Conservation (phyloP, 2,113 vertebrate species). For the Amblyopsis rosae region DNA sequence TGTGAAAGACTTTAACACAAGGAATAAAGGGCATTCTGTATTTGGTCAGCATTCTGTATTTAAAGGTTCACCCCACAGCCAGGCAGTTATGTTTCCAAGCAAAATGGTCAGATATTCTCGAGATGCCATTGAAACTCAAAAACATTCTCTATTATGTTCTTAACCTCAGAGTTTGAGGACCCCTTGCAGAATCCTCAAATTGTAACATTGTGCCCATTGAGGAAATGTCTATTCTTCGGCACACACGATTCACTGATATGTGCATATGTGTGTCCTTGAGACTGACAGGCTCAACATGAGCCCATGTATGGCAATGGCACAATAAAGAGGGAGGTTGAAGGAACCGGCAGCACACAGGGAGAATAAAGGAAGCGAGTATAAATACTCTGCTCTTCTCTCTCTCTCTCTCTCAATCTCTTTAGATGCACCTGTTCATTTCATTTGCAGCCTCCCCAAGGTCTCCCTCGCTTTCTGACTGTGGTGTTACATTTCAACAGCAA, state of each 20-base stretch:
- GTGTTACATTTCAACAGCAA: constrained; percentile 66
- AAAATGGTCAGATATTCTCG: too few species aligned
- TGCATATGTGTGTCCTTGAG: constrained; percentile 43
- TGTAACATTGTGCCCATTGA: too few species aligned
- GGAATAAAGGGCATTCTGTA: too few species aligned
- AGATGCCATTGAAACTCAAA: too few species aligned
- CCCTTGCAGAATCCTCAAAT: too few species aligned
- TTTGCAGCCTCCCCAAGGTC: constrained; percentile 65
- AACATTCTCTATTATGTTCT: too few species aligned
- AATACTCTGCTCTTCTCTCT: constrained; percentile 59
- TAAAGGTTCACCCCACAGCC: too few species aligned
- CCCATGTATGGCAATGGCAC: constrained; percentile 62
- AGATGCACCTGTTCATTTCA: constrained; percentile 65
- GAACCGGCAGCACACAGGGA: constrained; percentile 53
- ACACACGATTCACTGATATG: not conserved
- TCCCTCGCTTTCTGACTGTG: constrained; percentile 52
- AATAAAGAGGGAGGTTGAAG: constrained; percentile 42
- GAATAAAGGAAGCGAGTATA: constrained; percentile 62
- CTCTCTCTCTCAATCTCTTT: constrained; percentile 40
- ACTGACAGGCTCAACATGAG: constrained; percentile 25
- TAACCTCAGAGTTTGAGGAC: too few species aligned
- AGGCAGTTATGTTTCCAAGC: too few species aligned
- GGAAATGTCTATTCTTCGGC: too few species aligned
- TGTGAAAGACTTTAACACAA: not conserved
- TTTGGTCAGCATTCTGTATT: too few species aligned